phyloP scores from a whole-genome alignment of 1,140 invertebrate species.

The Hypsibius dujardini region DNA sequence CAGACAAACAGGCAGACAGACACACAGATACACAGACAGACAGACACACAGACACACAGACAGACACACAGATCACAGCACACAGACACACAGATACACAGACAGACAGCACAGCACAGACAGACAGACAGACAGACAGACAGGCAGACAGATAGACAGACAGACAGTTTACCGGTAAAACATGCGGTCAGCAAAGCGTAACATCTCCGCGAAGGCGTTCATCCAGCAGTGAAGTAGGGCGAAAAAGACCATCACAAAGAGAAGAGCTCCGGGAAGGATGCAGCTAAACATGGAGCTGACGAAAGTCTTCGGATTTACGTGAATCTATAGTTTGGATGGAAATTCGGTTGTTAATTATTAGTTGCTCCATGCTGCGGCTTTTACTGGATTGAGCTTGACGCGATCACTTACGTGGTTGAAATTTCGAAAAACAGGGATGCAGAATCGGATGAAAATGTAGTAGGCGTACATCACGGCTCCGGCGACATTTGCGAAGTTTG shows the following conservation, averaged over 20 bases:
- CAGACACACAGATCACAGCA: too few relatives aligned
- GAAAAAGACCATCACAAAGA: conserved; percentile 60
- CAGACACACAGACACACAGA: too few relatives aligned
- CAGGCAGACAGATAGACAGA: too few relatives aligned
- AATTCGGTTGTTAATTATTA: not conserved
- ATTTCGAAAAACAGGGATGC: conserved; percentile 48
- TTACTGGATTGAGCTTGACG: not conserved
- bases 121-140: too few relatives aligned
- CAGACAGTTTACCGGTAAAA: conserved; percentile 45
- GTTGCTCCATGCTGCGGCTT: too few relatives aligned
- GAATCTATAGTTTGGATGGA: conserved; percentile 22
- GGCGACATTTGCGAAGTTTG: conserved; percentile 51
- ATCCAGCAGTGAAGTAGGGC: conserved; percentile 67
- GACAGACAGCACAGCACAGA: too few relatives aligned
- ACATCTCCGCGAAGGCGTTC: conserved; percentile 68
- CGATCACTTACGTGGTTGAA: conserved; percentile 41
- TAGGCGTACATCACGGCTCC: conserved; percentile 56
- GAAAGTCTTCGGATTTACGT: conserved; percentile 42
- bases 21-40: too few relatives aligned
- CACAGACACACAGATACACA: too few relatives aligned
- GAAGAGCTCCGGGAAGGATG: conserved; percentile 52
- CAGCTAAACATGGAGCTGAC: conserved; percentile 49
- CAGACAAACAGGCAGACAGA: too few relatives aligned
- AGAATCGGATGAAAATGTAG: conserved; percentile 56
- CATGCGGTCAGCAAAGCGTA: conserved; percentile 62